Conservation (phyloP, 2,797 vertebrate genomes). For the Okamejei kenojei region DNA sequence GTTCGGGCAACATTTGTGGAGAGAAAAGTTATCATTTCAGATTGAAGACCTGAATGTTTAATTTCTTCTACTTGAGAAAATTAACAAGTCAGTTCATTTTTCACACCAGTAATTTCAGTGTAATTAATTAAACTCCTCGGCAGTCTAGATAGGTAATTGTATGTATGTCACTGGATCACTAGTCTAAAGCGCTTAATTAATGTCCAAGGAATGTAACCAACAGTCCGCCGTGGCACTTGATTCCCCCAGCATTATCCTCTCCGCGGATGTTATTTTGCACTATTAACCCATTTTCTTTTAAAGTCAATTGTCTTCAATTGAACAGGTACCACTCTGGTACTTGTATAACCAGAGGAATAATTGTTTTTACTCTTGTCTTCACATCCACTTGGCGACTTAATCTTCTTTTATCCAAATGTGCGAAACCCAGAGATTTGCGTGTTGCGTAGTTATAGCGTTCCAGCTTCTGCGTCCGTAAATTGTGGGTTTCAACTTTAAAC, state of each 20-base stretch:
- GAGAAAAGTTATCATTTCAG: no score
- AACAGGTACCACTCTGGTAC: background rate
- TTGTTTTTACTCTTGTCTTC: background rate
- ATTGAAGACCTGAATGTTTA: no score
- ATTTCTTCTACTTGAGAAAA: no score
- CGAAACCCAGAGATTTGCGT: background rate
- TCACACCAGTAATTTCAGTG: no score
- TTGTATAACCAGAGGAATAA: background rate
- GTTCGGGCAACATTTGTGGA: no score
- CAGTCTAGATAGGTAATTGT: no score
- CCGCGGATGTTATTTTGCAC: background rate
- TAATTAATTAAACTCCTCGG: no score
- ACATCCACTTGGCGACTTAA: background rate
- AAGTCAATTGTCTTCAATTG: background rate
- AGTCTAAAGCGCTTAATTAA: no score
- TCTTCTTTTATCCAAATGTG: background rate
- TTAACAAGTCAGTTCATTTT: no score
- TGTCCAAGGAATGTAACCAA: no score
- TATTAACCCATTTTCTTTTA: background rate
- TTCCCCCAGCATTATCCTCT: background rate
- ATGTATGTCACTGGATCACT: no score
- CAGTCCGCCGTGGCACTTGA: no score
- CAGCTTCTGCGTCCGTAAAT: background rate
- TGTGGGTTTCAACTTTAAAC: background rate
- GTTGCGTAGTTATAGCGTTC: background rate